Evolutionary conservation across 2,113 vertebrate species (phyloP), one percentile per base, ranked within the genome.

Genomic region (Calidris pygmaea): DNA sequence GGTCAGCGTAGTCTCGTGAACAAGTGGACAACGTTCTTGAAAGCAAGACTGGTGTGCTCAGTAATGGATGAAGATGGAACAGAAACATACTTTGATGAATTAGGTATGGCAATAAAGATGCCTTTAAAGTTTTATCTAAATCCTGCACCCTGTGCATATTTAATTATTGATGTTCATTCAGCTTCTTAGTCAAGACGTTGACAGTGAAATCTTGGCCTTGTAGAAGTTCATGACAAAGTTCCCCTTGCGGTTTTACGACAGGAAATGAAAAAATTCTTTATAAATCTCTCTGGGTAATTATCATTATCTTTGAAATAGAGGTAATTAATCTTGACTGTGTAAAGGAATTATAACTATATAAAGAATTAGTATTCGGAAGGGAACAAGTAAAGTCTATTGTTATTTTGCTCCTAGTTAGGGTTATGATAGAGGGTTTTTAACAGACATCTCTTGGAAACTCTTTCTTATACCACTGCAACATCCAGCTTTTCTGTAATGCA

Each of bases 11-110:
- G 99, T 91, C 98, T 99, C 4, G 99, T 99, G 76, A 99, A 99
- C 97, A 99, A 99, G 76, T 99, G 99, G 99, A 99, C 99, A 43
- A 99, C 99, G 1, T 99, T 99, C 96, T 97, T 99, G 32, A 99
- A 99, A 96, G 99, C 99, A 7, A 97, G 99, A 86, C 98, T 99
- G 95, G 99, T 99, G 70, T 99, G 99, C 91, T 99, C 99, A 0
- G 99, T 99, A 24, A 98, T 99, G 93, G 99, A 99, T 88, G 99
- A 99, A 72, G 99, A 99, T 65, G 99, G 99, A 79, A 99, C 99
- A 0, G 99, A 99, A 95, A 99, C 99, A 0, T 98, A 99, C 88
- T 99, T 99, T 89, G 99, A 99, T 93, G 99, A 99, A 97, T 97
- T 99, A 84, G 99, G 99, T 99, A 96, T 89, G 35, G 37, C 37